Conservation (phyloP, 1,140 invertebrate genomes). For the Dryas iulia region DNA sequence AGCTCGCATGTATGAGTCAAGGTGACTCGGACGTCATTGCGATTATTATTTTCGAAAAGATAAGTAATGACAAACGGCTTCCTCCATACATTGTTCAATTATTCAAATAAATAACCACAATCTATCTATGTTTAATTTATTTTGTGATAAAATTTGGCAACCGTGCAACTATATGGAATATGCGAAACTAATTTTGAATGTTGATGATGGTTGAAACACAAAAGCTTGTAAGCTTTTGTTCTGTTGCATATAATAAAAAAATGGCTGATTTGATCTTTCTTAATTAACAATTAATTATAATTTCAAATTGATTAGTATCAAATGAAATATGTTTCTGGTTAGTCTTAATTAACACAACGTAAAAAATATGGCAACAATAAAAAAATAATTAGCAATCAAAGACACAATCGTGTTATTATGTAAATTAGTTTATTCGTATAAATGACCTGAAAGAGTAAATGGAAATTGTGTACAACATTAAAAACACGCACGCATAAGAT, state of each 20-base stretch:
- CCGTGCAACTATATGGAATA: background rate
- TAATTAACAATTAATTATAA: background rate
- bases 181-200: background rate
- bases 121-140: background rate
- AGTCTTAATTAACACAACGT: background rate
- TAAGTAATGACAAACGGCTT: slow-evolving; percentile 12
- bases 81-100: slow-evolving; percentile 3
- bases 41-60: slow-evolving; percentile 12
- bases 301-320: background rate
- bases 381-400: background rate
- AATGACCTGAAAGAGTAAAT: background rate
- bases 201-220: background rate
- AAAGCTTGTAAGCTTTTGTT: background rate
- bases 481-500: background rate
- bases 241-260: background rate
- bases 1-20: background rate
- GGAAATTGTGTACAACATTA: background rate
- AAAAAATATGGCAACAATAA: background rate
- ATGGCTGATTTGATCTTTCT: background rate
- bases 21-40: slow-evolving; percentile 25
- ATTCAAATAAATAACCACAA: slow-evolving; percentile 6
- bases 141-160: background rate
- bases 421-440: background rate
- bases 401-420: background rate
- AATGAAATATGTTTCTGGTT: background rate